These are phyloP conservation scores for Hymenochirus boettgeri DNA, from an alignment of 2,113 vertebrate species.

Conservation along the genomic window DNA sequence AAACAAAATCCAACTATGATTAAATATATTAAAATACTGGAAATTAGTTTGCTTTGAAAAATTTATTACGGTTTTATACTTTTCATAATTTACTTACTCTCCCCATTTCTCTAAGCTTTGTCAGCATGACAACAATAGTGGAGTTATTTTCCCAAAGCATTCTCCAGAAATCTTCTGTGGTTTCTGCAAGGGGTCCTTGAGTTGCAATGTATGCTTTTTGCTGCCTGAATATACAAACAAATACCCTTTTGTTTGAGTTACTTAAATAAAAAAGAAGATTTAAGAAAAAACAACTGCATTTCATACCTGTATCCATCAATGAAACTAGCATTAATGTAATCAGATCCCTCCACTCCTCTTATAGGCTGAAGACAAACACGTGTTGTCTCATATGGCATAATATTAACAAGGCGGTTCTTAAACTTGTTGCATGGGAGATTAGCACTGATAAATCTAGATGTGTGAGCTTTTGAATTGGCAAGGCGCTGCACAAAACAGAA, in stretches of 20 bases:
- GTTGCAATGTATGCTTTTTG: conserved; percentile 96
- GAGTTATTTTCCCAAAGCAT: conserved; percentile 98
- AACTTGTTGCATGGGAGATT: conserved; percentile 98
- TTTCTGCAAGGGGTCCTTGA: conserved; percentile 91
- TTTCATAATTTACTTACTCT: conserved; percentile 61
- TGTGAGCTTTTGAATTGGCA: conserved; percentile 97
- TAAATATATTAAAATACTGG: no score
- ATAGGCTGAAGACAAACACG: conserved; percentile 96
- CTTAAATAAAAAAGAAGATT: not conserved
- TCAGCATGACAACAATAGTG: conserved; percentile 96
- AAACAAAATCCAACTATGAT: no score
- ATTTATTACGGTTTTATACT: no score
- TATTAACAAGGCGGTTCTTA: conserved; percentile 96
- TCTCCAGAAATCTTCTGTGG: conserved; percentile 96
- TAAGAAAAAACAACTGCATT: not conserved
- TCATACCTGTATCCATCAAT: conserved; percentile 91
- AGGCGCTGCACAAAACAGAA: conserved; percentile 72
- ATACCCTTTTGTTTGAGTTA: no score
- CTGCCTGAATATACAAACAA: conserved; percentile 63
- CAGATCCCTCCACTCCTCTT: conserved; percentile 90
- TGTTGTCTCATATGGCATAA: conserved; percentile 96
- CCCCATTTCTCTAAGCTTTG: conserved; percentile 93
- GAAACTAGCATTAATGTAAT: conserved; percentile 96
- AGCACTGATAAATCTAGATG: conserved; percentile 95
- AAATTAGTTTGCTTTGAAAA: no score